Conservation (phyloP, 2,888 invertebrate genomes). For the Standfussiana lucernea region DNA sequence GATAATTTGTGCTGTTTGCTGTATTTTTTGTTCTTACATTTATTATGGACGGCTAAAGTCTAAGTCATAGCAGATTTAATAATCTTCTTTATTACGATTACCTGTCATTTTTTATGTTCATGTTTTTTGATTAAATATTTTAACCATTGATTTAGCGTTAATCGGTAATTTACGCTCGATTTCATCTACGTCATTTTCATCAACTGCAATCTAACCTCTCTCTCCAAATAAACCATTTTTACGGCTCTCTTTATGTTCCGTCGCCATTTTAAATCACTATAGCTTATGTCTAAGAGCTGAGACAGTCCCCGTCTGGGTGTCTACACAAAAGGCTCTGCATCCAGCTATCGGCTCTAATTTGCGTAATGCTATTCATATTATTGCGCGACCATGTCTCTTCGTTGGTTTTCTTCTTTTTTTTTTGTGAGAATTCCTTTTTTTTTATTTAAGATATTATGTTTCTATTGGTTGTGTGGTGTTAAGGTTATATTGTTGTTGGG, state of each 20-base stretch:
- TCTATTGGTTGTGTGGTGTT: slow-evolving; percentile 26
- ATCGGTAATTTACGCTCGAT: neutral
- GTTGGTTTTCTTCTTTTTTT: slow-evolving; percentile 49
- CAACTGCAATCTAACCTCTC: neutral
- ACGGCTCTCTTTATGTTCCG: slow-evolving; percentile 26
- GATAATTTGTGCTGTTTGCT: slow-evolving; percentile 30
- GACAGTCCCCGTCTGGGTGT: slow-evolving; percentile 57
- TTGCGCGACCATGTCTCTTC: slow-evolving; percentile 60
- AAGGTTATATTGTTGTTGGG: neutral
- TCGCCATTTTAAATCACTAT: slow-evolving; percentile 59
- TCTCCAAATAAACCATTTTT: slow-evolving; percentile 15
- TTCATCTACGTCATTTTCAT: neutral
- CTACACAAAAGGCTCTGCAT: slow-evolving; percentile 65
- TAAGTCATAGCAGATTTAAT: slow-evolving; percentile 15
- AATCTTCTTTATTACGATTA: neutral
- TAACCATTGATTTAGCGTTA: neutral
- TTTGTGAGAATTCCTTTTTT: slow-evolving; percentile 37
- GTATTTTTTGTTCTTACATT: slow-evolving; percentile 24
- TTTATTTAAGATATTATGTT: slow-evolving; percentile 47
- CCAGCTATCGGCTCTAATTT: slow-evolving; percentile 74
- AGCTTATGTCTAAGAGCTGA: slow-evolving; percentile 59
- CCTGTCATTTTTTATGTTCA: too few species aligned
- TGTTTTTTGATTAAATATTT: neutral
- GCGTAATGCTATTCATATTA: slow-evolving; percentile 80
- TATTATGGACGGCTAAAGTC: neutral